These are phyloP conservation scores for Scolopax mira DNA, from an alignment of 2,113 vertebrate species.

Conservation along the genomic window DNA sequence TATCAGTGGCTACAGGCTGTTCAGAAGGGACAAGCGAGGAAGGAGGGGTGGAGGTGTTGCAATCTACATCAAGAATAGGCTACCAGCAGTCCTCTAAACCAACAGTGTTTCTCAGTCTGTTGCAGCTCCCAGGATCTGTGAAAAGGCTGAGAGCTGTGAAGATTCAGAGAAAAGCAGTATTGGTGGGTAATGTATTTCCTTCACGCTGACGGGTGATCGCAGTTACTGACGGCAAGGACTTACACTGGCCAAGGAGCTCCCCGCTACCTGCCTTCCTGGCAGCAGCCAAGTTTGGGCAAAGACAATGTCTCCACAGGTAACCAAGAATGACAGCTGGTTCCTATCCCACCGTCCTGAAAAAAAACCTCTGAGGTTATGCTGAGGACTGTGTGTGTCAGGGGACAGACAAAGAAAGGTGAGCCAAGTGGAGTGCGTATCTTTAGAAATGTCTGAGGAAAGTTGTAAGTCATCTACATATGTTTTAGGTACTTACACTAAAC, in stretches of 20 bases:
- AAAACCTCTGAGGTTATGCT: background rate
- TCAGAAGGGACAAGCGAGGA: background rate
- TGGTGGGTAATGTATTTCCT: background rate
- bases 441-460: background rate
- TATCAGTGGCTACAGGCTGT: background rate
- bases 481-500: background rate
- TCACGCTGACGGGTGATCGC: background rate
- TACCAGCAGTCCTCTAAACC: background rate
- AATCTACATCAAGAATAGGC: background rate
- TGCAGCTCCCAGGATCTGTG: background rate
- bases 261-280: background rate
- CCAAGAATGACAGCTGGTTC: background rate
- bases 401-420: background rate
- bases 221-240: background rate
- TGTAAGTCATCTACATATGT: background rate
- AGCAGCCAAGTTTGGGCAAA: background rate
- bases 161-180: background rate
- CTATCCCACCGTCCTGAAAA: background rate
- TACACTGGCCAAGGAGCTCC: background rate
- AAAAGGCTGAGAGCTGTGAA: background rate
- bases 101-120: background rate
- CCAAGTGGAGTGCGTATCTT: rapidly evolving
- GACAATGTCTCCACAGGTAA: background rate
- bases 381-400: background rate
- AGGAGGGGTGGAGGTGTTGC: background rate